phyloP scores from a whole-genome alignment of 2,113 vertebrate genomes.

The Cyanoramphus novaezelandiae region DNA sequence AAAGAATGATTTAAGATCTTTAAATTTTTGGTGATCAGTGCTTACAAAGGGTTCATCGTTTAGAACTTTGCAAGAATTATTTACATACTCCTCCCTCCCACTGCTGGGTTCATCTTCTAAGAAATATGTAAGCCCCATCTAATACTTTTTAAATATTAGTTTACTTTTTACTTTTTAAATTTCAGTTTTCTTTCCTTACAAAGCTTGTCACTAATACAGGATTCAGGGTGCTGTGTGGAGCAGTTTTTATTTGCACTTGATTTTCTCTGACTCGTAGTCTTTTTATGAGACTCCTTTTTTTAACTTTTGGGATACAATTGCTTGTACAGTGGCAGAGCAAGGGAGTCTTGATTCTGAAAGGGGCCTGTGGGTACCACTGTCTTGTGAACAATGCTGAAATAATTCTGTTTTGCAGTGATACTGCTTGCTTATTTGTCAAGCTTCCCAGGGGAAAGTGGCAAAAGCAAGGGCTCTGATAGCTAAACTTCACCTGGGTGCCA shows the following conservation, averaged over 20 bases:
- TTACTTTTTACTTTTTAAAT: too few species aligned
- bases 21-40: background rate
- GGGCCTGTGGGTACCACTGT: background rate
- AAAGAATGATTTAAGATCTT: background rate
- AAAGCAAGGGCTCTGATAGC: background rate
- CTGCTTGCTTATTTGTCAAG: background rate
- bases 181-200: background rate
- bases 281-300: background rate
- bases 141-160: background rate
- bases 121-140: background rate
- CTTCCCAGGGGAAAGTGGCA: slow-evolving; percentile 8
- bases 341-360: background rate
- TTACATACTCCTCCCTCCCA: background rate
- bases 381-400: background rate
- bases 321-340: background rate
- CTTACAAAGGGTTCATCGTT: background rate
- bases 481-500: background rate
- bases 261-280: background rate
- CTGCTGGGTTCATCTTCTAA: background rate
- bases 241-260: background rate
- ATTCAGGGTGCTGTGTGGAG: background rate
- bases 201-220: background rate
- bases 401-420: slow-evolving; percentile 30
- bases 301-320: background rate
- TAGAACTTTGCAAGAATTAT: background rate